These are phyloP conservation scores for Centruroides sculpturatus DNA, from an alignment of 1,140 invertebrate species.

Conservation along the genomic window DNA sequence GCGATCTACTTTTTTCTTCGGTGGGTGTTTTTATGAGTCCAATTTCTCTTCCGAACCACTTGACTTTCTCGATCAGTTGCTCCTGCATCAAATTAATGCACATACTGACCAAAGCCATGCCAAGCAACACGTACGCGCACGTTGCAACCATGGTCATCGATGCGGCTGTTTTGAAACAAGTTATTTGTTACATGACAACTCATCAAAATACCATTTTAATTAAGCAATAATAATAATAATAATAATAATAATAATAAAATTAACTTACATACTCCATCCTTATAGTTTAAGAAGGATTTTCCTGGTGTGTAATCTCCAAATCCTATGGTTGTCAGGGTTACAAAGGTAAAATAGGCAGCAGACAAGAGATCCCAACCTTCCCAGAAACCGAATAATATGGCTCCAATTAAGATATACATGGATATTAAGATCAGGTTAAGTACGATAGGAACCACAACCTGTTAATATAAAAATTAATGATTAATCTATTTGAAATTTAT, in stretches of 20 bases:
- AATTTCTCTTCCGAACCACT: conserved; percentile 33
- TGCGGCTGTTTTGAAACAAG: conserved; percentile 1
- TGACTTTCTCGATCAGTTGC: conserved; percentile 41
- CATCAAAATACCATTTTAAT: background rate
- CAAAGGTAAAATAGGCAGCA: conserved; percentile 87
- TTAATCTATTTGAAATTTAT: too few relatives aligned
- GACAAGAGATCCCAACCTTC: conserved; percentile 73
- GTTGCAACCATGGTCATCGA: conserved; percentile 74
- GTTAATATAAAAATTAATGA: background rate
- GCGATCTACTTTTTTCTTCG: too few relatives aligned
- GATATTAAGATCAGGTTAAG: conserved; percentile 15
- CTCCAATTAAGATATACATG: conserved; percentile 68
- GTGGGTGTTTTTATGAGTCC: conserved; percentile 23
- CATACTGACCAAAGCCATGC: conserved; percentile 86
- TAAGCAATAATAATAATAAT: background rate
- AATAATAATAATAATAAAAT: conserved; percentile 18
- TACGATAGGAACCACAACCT: conserved; percentile 13
- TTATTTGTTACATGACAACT: too few relatives aligned
- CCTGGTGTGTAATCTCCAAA: conserved; percentile 79
- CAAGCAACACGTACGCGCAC: conserved; percentile 84
- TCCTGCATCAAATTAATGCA: conserved; percentile 91
- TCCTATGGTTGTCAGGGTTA: conserved; percentile 84
- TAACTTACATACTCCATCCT: conserved; percentile 20
- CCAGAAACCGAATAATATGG: conserved; percentile 53
- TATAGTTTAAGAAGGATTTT: conserved; percentile 53